These are phyloP conservation scores for Punctoribates punctum DNA, from an alignment of 2,888 invertebrate species.

Conservation along the genomic window DNA sequence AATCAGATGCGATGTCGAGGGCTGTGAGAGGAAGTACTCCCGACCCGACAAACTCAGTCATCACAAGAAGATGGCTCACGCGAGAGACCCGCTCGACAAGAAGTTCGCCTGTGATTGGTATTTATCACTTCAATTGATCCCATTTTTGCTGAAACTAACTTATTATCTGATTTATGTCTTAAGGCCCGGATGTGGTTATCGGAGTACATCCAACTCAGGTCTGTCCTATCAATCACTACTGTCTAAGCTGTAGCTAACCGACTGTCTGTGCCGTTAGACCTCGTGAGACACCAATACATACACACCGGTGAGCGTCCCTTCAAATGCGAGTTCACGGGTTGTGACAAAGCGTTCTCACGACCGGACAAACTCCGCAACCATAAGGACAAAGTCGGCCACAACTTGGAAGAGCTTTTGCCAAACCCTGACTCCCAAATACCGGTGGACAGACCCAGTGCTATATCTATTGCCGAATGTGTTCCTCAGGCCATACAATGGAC, in stretches of 20 bases:
- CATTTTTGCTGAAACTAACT: too few relatives aligned
- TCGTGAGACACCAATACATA: slow-evolving; percentile 1
- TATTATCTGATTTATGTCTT: too few relatives aligned
- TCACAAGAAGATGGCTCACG: slow-evolving; percentile 33
- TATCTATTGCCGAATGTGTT: slow-evolving; percentile 13
- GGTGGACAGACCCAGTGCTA: background rate
- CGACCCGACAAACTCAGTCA: slow-evolving; percentile 42
- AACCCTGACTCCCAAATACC: background rate
- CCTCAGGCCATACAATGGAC: slow-evolving; percentile 29
- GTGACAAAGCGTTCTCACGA: slow-evolving; percentile 16
- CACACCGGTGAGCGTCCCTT: slow-evolving; percentile 20
- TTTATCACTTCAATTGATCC: too few relatives aligned
- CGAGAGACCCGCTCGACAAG: background rate
- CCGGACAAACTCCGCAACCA: slow-evolving; percentile 28
- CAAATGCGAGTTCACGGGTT: slow-evolving; percentile 11
- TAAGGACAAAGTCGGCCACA: slow-evolving; percentile 24
- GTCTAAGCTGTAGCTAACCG: background rate
- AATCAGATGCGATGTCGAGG: slow-evolving; percentile 34
- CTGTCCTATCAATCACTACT: background rate
- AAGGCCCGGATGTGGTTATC: slow-evolving; percentile 26
- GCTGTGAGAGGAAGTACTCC: slow-evolving; percentile 39
- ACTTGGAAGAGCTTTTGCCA: background rate
- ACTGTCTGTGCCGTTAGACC: background rate
- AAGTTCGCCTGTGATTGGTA: slow-evolving; percentile 26
- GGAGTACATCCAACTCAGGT: background rate